Conservation (phyloP, 2,888 invertebrate genomes). For the Pseudeuparius sepicola region DNA sequence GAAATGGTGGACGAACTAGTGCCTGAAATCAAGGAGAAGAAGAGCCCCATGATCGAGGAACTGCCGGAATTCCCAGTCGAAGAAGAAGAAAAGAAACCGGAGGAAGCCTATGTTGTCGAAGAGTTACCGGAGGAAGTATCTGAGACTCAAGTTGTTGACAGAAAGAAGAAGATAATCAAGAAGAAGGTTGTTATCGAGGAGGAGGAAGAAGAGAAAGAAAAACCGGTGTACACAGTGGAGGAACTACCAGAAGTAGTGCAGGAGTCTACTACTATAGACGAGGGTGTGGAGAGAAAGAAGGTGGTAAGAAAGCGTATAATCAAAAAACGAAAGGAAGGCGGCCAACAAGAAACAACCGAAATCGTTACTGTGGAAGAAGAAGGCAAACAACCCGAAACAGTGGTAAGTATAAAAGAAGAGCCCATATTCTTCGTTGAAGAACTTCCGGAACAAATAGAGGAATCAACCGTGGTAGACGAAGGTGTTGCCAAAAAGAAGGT, state of each 20-base stretch:
- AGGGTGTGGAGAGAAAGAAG: slow-evolving; percentile 29
- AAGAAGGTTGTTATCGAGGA: slow-evolving; percentile 27
- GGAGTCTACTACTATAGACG: slow-evolving; percentile 33
- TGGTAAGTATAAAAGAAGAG: slow-evolving; percentile 28
- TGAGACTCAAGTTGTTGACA: slow-evolving; percentile 30
- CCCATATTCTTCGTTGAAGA: slow-evolving; percentile 24
- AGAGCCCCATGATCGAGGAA: slow-evolving; percentile 23
- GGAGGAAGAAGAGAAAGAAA: slow-evolving; percentile 31
- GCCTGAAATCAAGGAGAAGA: slow-evolving; percentile 24
- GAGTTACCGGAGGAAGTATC: slow-evolving; percentile 29
- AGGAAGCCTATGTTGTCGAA: slow-evolving; percentile 15
- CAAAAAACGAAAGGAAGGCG: slow-evolving; percentile 35
- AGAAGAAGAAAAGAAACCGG: slow-evolving; percentile 16
- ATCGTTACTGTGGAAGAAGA: slow-evolving; percentile 30
- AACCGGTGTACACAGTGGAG: slow-evolving; percentile 30
- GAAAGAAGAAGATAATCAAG: slow-evolving; percentile 34
- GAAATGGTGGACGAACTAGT: slow-evolving; percentile 35
- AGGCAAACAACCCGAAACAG: slow-evolving; percentile 35
- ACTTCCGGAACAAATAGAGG: slow-evolving; percentile 33
- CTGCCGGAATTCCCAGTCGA: slow-evolving; percentile 20
- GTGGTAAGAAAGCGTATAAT: slow-evolving; percentile 26
- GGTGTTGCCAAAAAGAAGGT: slow-evolving; percentile 24
- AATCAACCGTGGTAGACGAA: slow-evolving; percentile 30
- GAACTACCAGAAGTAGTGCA: slow-evolving; percentile 28
- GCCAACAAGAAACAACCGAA: slow-evolving; percentile 33